Evolutionary conservation across 2,888 invertebrate species (phyloP), one percentile per base, ranked within the genome.

Genomic region (Pollenia amentaria): DNA sequence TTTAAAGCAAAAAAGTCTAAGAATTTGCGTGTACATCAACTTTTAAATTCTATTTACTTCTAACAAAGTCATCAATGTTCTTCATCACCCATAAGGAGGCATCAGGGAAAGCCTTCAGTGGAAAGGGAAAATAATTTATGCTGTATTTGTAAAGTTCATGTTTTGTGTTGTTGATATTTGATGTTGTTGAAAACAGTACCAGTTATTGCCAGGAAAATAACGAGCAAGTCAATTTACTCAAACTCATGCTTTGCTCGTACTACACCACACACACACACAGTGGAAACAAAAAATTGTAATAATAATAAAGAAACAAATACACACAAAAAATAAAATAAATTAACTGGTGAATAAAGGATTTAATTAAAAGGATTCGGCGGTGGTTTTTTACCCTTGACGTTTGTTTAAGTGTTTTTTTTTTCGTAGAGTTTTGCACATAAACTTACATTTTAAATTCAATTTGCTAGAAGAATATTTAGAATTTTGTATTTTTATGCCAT

Each of bases 341-440:
- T 80, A 84, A 80, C 84, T 77, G 62, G 62, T 84, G 72, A 80
- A 77, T 84, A 53, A 82, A 62, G 80, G 77, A 84, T 87, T 87
- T 77, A 87, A 84, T 87, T 84, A 87, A 84, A 82, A 46, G 80
- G 44, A 69, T 80, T 77, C 46, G 48, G 38, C 18, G 48, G 62
- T 64, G 78, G 78, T 75, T 81, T 80, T 65, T 48, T 12, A 65
- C 29, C 51, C 29, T 29, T 29, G 29, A 29, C 60, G 9, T 55
- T 44, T 46, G 21, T 29, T 29, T 29, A 29, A 29, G 12, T 51
- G 73, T 60, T 72, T 78, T 69, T 51, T 21, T 53, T 40, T 51
- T 55, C 12, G 16, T 70, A 6, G 7, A 29, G 29, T 38, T 57
- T 44, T 11, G 0, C 46, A 67, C 29, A 72, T 60, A 60, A 73